Percentiles rank a stretch among this genome's conserved stretches.
These are phyloP conservation scores for Camelus dromedarius DNA, from an alignment of 2,113 vertebrate genomes.

Conservation along the genomic window DNA sequence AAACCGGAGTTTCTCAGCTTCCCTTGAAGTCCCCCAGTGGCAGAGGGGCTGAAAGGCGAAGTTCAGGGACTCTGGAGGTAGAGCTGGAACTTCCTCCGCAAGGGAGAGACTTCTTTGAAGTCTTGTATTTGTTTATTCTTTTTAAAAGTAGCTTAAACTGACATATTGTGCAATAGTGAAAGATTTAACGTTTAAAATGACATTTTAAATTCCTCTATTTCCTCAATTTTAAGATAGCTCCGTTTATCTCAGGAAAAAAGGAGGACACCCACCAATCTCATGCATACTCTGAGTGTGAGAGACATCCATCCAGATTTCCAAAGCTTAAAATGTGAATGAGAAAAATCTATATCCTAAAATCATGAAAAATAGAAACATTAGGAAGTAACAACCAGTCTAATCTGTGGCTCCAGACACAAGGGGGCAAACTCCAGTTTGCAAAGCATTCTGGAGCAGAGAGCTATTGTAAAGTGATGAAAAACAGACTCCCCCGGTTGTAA, in stretches of 20 bases:
- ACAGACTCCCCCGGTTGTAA: background rate
- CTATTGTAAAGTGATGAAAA: slow-evolving; percentile 40
- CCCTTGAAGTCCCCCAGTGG: background rate
- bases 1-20: background rate
- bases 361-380: background rate
- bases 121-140: background rate
- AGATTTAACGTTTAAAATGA: background rate
- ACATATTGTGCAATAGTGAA: background rate
- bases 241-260: background rate
- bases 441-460: background rate
- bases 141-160: background rate
- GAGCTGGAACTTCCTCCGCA: background rate
- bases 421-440: background rate
- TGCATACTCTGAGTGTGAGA: background rate
- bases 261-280: background rate
- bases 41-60: background rate
- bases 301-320: background rate
- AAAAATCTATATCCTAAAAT: slow-evolving; percentile 29
- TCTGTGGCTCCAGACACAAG: background rate
- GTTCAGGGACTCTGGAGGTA: background rate
- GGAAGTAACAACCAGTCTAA: background rate
- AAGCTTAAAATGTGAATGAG: background rate
- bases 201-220: background rate
- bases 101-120: background rate
- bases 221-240: background rate